Evolutionary conservation across 2,797 vertebrate species (phyloP).

Genomic region (Helostoma temminkii): DNA sequence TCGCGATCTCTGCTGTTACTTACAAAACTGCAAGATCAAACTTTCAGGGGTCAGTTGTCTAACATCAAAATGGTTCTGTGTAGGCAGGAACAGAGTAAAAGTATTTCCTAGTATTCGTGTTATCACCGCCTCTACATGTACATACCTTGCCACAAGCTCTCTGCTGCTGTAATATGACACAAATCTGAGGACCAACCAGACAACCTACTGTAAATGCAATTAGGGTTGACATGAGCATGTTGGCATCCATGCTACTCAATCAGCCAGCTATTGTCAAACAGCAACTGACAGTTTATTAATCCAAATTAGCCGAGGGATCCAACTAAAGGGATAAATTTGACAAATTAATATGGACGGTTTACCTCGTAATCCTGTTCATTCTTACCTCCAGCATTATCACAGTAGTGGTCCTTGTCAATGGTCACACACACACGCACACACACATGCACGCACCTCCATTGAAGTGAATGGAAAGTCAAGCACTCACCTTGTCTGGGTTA

Average conservation of each 20-base stretch:
- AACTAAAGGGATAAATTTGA: slow-evolving; percentile 83
- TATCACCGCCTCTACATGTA: slow-evolving; percentile 48
- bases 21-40: slow-evolving; percentile 61
- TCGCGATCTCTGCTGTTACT: slow-evolving; percentile 50
- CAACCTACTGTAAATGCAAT: slow-evolving; percentile 76
- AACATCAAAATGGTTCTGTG: slow-evolving; percentile 30
- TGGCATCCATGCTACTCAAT: slow-evolving; percentile 81
- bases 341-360: slow-evolving; percentile 80
- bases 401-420: slow-evolving; percentile 55
- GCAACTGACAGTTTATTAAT: slow-evolving; percentile 81
- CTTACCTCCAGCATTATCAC: slow-evolving; percentile 77
- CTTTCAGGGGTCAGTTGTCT: slow-evolving; percentile 57
- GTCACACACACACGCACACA: slow-evolving; percentile 46
- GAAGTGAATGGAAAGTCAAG: slow-evolving; percentile 23
- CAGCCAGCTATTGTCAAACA: slow-evolving; percentile 76
- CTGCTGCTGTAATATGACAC: slow-evolving; percentile 58
- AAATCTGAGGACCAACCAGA: slow-evolving; percentile 65
- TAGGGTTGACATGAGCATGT: slow-evolving; percentile 78
- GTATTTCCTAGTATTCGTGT: slow-evolving; percentile 40
- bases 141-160: slow-evolving; percentile 47
- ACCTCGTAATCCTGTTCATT: slow-evolving; percentile 78
- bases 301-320: slow-evolving; percentile 80
- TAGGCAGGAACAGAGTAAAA: slow-evolving; percentile 38
- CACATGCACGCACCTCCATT: slow-evolving; percentile 26
- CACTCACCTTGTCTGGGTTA: slow-evolving; percentile 95